Evolutionary conservation across 1,140 invertebrate genomes (phyloP).

Genomic region (Plectrocnemia conspersa): DNA sequence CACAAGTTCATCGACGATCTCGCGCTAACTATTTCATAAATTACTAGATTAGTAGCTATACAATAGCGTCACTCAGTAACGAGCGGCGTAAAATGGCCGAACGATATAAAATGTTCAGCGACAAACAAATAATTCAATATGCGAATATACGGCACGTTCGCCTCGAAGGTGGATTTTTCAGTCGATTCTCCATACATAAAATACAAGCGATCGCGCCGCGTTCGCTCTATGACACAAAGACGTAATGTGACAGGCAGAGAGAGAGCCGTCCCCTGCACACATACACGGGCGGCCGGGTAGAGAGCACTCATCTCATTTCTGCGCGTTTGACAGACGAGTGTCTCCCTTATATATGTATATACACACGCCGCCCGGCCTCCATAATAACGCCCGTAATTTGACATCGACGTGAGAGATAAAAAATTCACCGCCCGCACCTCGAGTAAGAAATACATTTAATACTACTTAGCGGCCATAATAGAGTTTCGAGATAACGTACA

Average conservation of each 20-base stretch:
- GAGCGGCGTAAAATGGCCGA: too few species aligned
- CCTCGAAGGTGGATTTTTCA: too few species aligned
- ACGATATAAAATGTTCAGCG: too few species aligned
- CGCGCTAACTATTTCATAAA: too few species aligned
- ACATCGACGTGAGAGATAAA: slow-evolving; percentile 33
- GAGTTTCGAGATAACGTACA: slow-evolving; percentile 16
- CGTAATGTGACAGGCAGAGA: slow-evolving; percentile 16
- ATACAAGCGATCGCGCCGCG: slow-evolving; percentile 18
- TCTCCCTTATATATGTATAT: slow-evolving; percentile 13
- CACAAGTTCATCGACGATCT: too few species aligned
- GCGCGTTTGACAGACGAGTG: slow-evolving; percentile 26
- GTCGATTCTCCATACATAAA: slow-evolving; percentile 6
- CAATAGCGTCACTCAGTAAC: too few species aligned
- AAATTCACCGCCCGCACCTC: slow-evolving; percentile 28
- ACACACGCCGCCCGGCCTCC: slow-evolving; percentile 8
- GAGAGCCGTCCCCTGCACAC: slow-evolving; percentile 2
- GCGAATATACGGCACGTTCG: too few species aligned
- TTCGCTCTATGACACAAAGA: slow-evolving; percentile 13
- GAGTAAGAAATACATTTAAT: slow-evolving; percentile 34
- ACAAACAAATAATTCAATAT: too few species aligned
- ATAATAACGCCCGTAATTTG: slow-evolving; percentile 31
- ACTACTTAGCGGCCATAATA: slow-evolving; percentile 31
- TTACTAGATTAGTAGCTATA: too few species aligned
- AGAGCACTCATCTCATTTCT: slow-evolving; percentile 23
- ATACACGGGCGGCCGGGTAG: slow-evolving; percentile 4